Evolutionary conservation across 2,113 vertebrate species (phyloP), one percentile per base, ranked within the genome.

Genomic region (Salvelinus sp.): DNA sequence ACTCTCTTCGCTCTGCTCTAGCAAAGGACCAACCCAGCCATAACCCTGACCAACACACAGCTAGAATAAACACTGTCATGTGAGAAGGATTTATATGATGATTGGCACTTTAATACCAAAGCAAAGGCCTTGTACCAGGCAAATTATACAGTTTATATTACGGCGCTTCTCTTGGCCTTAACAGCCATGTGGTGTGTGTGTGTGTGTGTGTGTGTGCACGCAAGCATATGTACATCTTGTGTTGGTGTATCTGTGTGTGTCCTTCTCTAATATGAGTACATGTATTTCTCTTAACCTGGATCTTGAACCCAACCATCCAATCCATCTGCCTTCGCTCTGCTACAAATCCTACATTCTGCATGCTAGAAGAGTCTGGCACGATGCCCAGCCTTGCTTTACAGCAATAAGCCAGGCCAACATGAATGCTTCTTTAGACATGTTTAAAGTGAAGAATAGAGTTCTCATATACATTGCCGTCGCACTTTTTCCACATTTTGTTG

Each of bases 291-390:
- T 67, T 67, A 30, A 30, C 65, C 65, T 67, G 65, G 60, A 20
- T 62, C 60, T 62, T 62, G 60, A 67, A 64, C 62, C n/a, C 62
- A 64, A 23, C 20, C 62, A 64, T 64, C 62, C 2, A 64, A 23
- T 64, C n/a, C 22, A n/a, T 64, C 62, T 23, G 62, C 6, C 12
- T 64, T 64, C n/a, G 9, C 62, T 64, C 23, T n/a, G 62, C 62
- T 64, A 64, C 23, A 63, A 63, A 48, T 63, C n/a, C 3, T 63
- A 23, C 9, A 7, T 25, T 63, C 62, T 25, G 25, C 47, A 50
- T 50, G 47, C 47, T 50, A 50, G 10, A 50, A 13, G 47, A 50
- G 47, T 2, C 13, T 50, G 13, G 47, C 47, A 13, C 13, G 1
- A 12, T 48, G 7, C 20, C 60, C 20, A 63, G 60, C 9, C n/a